Evolutionary conservation across 2,113 vertebrate genomes (phyloP), one percentile per base, ranked within the genome.

Genomic region (Scolopax mira): DNA sequence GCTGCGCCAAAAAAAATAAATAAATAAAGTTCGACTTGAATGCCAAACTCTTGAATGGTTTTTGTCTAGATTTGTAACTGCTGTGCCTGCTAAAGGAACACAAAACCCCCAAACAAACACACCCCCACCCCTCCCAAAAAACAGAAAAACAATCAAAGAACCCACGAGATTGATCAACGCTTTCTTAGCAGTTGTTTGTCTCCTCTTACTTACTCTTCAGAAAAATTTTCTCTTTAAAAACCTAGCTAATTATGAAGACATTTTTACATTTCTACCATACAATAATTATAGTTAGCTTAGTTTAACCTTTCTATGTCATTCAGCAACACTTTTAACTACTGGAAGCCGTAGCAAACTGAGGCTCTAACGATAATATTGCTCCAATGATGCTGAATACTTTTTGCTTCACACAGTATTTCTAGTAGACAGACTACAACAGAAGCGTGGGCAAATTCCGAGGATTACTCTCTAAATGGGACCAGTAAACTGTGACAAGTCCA

Each of bases 401-500:
- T 95, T 96, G 96, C 85, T 96, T 96, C 92, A 96, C 94, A 95
- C 73, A 95, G 83, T 70, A 95, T 92, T 94, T 96, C 94, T 95
- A 96, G 73, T 42, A 89, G 92, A 94, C 96, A 95, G 84, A 95
- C 94, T 95, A 96, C 83, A 83, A 97, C 92, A 92, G 93, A 97
- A 97, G 96, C 86, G 3, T 65, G 92, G 95, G 87, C 93, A 89
- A 94, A 88, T 74, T 87, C 83, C 14, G 12, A 95, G 80, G 83
- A 85, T 82, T 67, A 39, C 70, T 93, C 73, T 95, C 77, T 89
- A 94, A 89, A 87, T 69, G 72, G 90, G 89, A 81, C 86, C 93
- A 60, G 85, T 24, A 93, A 94, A 95, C 67, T 44, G 83, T 19
- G 60, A 93, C 42, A 44, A 95, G 94, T 95, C 83, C 83, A 35